Conservation (phyloP, 2,888 invertebrate species). For the Ormyrus pomaceus region DNA sequence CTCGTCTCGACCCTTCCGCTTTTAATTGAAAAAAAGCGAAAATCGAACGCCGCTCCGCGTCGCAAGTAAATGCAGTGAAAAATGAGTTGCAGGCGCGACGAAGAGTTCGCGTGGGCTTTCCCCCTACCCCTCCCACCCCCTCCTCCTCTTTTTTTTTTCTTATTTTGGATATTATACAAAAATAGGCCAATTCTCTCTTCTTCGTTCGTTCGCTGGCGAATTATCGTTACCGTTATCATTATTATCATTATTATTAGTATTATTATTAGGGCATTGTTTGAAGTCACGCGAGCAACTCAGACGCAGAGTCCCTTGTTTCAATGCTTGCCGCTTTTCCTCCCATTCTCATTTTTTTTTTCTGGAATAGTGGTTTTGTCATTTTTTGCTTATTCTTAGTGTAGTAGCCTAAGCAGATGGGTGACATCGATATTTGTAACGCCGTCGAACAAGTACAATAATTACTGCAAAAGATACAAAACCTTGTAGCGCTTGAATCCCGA, state of each 20-base stretch:
- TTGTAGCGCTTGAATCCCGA: slow-evolving; percentile 56
- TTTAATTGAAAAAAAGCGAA: slow-evolving; percentile 16
- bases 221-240: slow-evolving; percentile 28
- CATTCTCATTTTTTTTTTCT: background rate
- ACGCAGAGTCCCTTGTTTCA: slow-evolving; percentile 52
- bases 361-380: slow-evolving; percentile 21
- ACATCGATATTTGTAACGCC: slow-evolving; percentile 55
- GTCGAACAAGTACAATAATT: slow-evolving; percentile 55
- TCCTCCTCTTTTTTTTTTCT: slow-evolving; percentile 27
- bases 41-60: slow-evolving; percentile 8
- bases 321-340: background rate
- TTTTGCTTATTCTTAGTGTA: slow-evolving; percentile 45
- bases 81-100: slow-evolving; percentile 28
- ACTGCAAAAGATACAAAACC: slow-evolving; percentile 61
- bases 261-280: slow-evolving; percentile 36
- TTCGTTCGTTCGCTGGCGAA: slow-evolving; percentile 37
- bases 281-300: slow-evolving; percentile 51
- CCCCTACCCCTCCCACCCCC: background rate
- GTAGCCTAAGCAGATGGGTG: slow-evolving; percentile 59
- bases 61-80: slow-evolving; percentile 25
- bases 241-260: slow-evolving; percentile 27
- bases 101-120: slow-evolving; percentile 12
- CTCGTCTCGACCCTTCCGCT: too few species aligned
- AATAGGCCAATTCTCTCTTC: slow-evolving; percentile 51
- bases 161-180: slow-evolving; percentile 50